Evolutionary conservation across 2,113 vertebrate genomes (phyloP).

Genomic region (Shinisaurus crocodilurus): DNA sequence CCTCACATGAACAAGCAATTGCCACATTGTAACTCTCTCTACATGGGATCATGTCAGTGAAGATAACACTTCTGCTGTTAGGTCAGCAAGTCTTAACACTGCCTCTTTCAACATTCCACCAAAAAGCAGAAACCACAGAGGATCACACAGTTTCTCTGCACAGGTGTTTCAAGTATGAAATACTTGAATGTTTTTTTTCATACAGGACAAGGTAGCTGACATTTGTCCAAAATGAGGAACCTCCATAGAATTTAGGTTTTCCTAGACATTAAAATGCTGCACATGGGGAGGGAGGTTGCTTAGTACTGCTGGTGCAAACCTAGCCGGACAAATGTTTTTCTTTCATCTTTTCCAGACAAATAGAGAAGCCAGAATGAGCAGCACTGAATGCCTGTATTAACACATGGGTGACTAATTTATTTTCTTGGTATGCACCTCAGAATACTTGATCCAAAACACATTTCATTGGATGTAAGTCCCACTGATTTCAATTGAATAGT

Average conservation of each 20-base stretch:
- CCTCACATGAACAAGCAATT: slow-evolving; percentile 22
- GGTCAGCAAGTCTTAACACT: background rate
- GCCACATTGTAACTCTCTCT: slow-evolving; percentile 15
- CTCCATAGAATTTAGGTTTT: slow-evolving; percentile 1
- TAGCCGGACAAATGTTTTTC: slow-evolving; percentile 20
- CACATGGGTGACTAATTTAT: background rate
- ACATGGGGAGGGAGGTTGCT: background rate
- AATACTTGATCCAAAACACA: background rate
- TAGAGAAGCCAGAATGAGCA: slow-evolving; percentile 25
- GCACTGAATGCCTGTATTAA: background rate
- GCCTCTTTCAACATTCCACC: slow-evolving; percentile 39
- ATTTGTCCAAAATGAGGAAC: slow-evolving; percentile 14
- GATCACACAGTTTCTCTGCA: slow-evolving; percentile 16
- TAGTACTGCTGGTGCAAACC: background rate
- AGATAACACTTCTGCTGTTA: slow-evolving; percentile 32
- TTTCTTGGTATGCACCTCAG: background rate
- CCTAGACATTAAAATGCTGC: background rate
- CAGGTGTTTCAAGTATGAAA: slow-evolving; percentile 10
- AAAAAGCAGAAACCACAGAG: slow-evolving; percentile 20
- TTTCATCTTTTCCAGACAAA: no score
- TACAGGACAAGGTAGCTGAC: slow-evolving; percentile 51
- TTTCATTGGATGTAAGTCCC: slow-evolving; percentile 1
- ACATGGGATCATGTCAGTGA: slow-evolving; percentile 7
- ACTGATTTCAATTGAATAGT: slow-evolving; percentile 4
- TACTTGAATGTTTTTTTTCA: background rate